Evolutionary conservation across 2,113 vertebrate species (phyloP), one percentile per base, ranked within the genome.

Genomic region (Nerophis lumbriciformis): DNA sequence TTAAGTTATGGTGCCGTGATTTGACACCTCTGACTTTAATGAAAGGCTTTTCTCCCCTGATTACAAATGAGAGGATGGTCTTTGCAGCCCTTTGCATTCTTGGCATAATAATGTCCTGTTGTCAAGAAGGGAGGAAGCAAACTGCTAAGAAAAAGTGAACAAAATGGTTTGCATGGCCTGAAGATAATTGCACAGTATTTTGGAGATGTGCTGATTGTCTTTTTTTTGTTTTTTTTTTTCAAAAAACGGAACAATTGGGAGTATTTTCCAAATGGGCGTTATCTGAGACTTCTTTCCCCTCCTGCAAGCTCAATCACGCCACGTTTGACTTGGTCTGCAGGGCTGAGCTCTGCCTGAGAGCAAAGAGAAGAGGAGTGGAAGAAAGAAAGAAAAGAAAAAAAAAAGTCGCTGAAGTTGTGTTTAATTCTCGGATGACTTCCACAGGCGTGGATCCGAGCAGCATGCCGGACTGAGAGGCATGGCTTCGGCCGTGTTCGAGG

Each of bases 401-500:
- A 66, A 45, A 86, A 80, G 65, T 85, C 77, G 3, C 13, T 11
- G 0, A 72, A 77, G 63, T 81, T 69, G 8, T 45, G 6, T 45
- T 45, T 3, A 12, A 14, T 54, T 37, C 48, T 48, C 15, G 48
- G 48, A 16, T 15, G 8, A 49, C 48, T 36, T 8, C 16, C 8
- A 49, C 11, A 6, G 3, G 52, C 19, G 12, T 12, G 51, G 11
- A 28, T 19, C 35, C 5, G 7, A 38, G 48, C 81, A 80, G 80
- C 75, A 88, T 88, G 88, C 77, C 35, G 85, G 80, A 75, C 72
- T 87, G 85, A 85, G 60, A 62, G 74, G 86, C 71, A 97, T 98
- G 96, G 95, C 95, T 84, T 98, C 96, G 84, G 93, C 95, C 42
- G 93, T 98, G 87, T 98, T 97, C 88, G 94, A 97, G 75, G 96